Evolutionary conservation across 2,888 invertebrate species (phyloP).

Genomic region (Cephus pulcher): DNA sequence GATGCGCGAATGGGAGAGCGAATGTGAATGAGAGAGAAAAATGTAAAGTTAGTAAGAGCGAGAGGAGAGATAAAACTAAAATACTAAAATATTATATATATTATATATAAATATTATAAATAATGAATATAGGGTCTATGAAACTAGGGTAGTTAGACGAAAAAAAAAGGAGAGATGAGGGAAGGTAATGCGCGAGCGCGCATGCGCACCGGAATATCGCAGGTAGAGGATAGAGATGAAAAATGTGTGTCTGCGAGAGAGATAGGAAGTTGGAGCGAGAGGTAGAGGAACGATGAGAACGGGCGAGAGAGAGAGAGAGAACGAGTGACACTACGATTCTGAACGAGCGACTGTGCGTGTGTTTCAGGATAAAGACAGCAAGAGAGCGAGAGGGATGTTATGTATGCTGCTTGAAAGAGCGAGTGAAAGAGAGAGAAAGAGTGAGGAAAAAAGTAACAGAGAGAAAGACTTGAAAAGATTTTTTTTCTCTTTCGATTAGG

Average conservation of each 20-base stretch:
- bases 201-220: slow-evolving; percentile 25
- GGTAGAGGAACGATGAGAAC: neutral
- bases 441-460: slow-evolving; percentile 10
- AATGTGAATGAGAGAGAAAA: neutral
- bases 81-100: slow-evolving; percentile 64
- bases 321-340: slow-evolving; percentile 26
- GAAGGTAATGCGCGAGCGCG: slow-evolving; percentile 20
- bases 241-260: slow-evolving; percentile 27
- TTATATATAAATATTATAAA: slow-evolving; percentile 65
- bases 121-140: slow-evolving; percentile 66
- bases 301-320: slow-evolving; percentile 30
- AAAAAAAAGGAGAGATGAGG: slow-evolving; percentile 18
- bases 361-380: slow-evolving; percentile 28
- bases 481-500: slow-evolving; percentile 3
- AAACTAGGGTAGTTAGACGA: slow-evolving; percentile 42
- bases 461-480: slow-evolving; percentile 18
- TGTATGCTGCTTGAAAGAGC: neutral
- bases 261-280: slow-evolving; percentile 1
- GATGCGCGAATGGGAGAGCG: neutral
- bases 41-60: slow-evolving; percentile 22
- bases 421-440: neutral
- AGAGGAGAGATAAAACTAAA: slow-evolving; percentile 50
- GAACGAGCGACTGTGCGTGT: slow-evolving; percentile 35
- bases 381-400: neutral
- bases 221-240: slow-evolving; percentile 55